Evolutionary conservation across 2,888 invertebrate species (phyloP).

Genomic region (Pristionchus arcanus): DNA sequence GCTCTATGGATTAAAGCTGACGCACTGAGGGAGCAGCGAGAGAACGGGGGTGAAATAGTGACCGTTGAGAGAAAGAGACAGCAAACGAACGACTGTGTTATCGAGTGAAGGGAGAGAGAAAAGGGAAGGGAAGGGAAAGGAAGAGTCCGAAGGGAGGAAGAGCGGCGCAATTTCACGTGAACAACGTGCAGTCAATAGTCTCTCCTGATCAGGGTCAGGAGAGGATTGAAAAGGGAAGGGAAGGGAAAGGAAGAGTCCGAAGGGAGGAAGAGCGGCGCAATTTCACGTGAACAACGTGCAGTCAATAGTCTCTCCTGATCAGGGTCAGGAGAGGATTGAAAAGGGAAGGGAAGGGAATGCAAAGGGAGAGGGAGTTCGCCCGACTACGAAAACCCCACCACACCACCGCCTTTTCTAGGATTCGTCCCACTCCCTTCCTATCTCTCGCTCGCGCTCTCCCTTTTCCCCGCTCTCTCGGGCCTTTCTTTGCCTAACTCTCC

Average conservation of each 20-base stretch:
- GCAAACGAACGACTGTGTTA: slow-evolving; percentile 32
- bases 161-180: slow-evolving; percentile 17
- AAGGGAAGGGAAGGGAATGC: not conserved
- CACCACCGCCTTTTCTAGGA: slow-evolving; percentile 21
- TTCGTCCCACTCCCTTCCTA: slow-evolving; percentile 13
- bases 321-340: slow-evolving; percentile 1
- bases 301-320: slow-evolving; percentile 36
- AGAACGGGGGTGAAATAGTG: slow-evolving; percentile 13
- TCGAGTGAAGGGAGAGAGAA: not conserved
- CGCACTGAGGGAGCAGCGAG: not conserved
- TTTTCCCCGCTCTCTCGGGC: not conserved
- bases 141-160: not conserved
- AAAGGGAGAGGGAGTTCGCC: not conserved
- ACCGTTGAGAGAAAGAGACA: slow-evolving; percentile 20
- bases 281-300: slow-evolving; percentile 33
- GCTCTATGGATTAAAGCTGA: slow-evolving; percentile 4
- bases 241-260: not conserved
- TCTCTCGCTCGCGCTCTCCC: slow-evolving; percentile 16
- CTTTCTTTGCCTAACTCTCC: not conserved
- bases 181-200: slow-evolving; percentile 9
- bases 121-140: too few relatives aligned
- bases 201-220: slow-evolving; percentile 31
- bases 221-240: not conserved
- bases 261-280: not conserved
- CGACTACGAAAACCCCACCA: not conserved